Conservation (phyloP, 2,113 vertebrate genomes). For the Rhizomys pruinosus region DNA sequence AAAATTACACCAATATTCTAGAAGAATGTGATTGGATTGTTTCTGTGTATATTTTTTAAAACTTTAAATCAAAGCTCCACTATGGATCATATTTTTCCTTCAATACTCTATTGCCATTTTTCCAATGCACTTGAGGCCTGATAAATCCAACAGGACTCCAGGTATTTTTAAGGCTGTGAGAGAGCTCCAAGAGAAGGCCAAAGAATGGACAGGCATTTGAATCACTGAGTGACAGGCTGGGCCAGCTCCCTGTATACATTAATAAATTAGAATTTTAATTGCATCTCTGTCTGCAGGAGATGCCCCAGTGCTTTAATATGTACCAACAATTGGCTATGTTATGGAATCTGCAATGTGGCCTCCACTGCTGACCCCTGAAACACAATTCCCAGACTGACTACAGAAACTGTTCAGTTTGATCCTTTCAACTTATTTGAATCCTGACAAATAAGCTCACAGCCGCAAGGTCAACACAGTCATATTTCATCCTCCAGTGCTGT, state of each 20-base stretch:
- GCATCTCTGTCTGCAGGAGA: conserved; percentile 94
- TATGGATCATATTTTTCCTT: neutral
- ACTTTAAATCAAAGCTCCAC: conserved; percentile 62
- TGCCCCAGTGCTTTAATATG: conserved; percentile 91
- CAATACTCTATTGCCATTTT: conserved; percentile 77
- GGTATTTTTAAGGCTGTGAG: conserved; percentile 80
- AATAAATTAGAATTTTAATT: conserved; percentile 99
- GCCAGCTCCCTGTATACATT: conserved; percentile 97
- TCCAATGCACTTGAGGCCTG: conserved; percentile 74
- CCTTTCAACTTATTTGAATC: conserved; percentile 98
- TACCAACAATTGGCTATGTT: conserved; percentile 95
- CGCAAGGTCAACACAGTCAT: conserved; percentile 96
- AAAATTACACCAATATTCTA: conserved; percentile 43
- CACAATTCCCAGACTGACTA: conserved; percentile 94
- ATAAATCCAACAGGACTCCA: conserved; percentile 80
- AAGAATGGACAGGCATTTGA: conserved; percentile 92
- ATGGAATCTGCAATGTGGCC: conserved; percentile 92
- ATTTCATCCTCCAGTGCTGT: conserved; percentile 95
- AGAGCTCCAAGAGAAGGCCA: conserved; percentile 84
- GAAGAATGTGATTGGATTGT: neutral
- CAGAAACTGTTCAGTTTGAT: conserved; percentile 95
- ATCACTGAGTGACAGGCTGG: conserved; percentile 96
- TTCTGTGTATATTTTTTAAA: conserved; percentile 49
- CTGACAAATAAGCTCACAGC: conserved; percentile 97
- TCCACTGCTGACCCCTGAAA: conserved; percentile 93